Evolutionary conservation across 2,888 invertebrate genomes (phyloP), one percentile per base, ranked within the genome.

Genomic region (Notocelia uddmanniana): DNA sequence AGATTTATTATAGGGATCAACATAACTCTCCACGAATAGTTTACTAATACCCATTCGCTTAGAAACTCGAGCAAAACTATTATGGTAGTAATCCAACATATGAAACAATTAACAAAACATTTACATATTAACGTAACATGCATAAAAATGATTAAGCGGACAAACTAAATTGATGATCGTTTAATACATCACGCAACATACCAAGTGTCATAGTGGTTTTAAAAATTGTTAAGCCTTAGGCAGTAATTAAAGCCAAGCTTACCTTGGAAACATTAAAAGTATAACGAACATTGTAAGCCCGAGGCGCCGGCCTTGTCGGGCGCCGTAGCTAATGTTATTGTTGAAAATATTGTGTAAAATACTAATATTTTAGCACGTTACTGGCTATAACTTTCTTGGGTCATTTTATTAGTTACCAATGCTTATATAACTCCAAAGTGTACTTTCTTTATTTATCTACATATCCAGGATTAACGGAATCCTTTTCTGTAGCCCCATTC

Each of bases 201-300:
- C 76, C 75, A 64, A 79, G 77, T 85, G 85, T 85, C 86, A 81
- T 82, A 81, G 77, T 78, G 71, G 73, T 76, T 80, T 82, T 80
- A 75, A 73, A 68, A 70, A 57, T 52, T 64, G 41, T 71, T 59
- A 59, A 45, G 88, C 91, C 89, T 83, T 74, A 80, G 89, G 90
- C 85, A 79, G 78, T 80, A 88, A 90, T 91, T 90, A 89, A 82
- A 85, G 76, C 80, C 80, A 77, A 89, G 83, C 91, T 88, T 84
- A 78, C 80, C 78, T 75, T 83, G 79, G 78, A 80, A 79, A 79
- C 80, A 80, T 83, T 78, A 81, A 81, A 76, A 76, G 74, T 76
- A 79, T 76, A 52, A 75, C 76, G 78, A 80, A 76, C 69, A 75
- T 76, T 76, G 76, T 76, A 54, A n/a, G 78, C 83, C 78, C 21